Percentiles rank a stretch among this genome's conserved stretches.
phyloP scores from a whole-genome alignment of 2,888 invertebrate genomes.

The Dasypolia templi region DNA sequence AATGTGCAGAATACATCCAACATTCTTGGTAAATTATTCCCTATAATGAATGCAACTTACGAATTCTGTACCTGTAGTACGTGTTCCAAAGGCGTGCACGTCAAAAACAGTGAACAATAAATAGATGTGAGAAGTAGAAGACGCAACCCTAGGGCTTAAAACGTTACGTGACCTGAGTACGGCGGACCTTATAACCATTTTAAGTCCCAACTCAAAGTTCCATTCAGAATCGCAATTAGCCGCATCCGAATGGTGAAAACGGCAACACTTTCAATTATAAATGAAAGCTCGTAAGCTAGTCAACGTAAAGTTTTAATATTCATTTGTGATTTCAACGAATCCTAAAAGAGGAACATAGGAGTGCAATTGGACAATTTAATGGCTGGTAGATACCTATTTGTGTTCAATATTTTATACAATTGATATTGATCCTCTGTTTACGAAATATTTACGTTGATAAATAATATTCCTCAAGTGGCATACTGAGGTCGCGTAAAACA shows the following conservation, averaged over 20 bases:
- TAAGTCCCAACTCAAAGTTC: slow-evolving; percentile 80
- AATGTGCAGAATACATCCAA: slow-evolving; percentile 16
- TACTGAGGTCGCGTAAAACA: slow-evolving; percentile 5
- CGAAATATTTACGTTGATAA: slow-evolving; percentile 45
- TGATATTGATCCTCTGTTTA: slow-evolving; percentile 38
- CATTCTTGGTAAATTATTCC: slow-evolving; percentile 33
- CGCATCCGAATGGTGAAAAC: slow-evolving; percentile 73
- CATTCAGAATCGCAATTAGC: slow-evolving; percentile 86
- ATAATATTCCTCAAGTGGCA: slow-evolving; percentile 20
- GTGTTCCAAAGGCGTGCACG: slow-evolving; percentile 78
- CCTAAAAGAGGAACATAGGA: slow-evolving; percentile 64
- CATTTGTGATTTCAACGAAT: slow-evolving; percentile 69
- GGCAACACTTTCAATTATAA: slow-evolving; percentile 75
- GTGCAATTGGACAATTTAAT: slow-evolving; percentile 65
- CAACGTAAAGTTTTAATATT: slow-evolving; percentile 71
- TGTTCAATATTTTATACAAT: slow-evolving; percentile 55
- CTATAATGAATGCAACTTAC: slow-evolving; percentile 41
- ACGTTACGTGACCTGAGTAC: slow-evolving; percentile 82
- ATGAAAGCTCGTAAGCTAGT: slow-evolving; percentile 70
- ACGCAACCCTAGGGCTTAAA: slow-evolving; percentile 79
- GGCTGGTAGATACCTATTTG: slow-evolving; percentile 54
- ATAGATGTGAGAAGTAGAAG: slow-evolving; percentile 77
- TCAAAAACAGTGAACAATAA: slow-evolving; percentile 80
- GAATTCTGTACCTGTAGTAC: slow-evolving; percentile 48
- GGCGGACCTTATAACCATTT: slow-evolving; percentile 80